A percentile compares a stretch with the other conserved stretches of the same genome.
Evolutionary conservation across 2,797 vertebrate genomes (phyloP).

Genomic region (Columba guinea): DNA sequence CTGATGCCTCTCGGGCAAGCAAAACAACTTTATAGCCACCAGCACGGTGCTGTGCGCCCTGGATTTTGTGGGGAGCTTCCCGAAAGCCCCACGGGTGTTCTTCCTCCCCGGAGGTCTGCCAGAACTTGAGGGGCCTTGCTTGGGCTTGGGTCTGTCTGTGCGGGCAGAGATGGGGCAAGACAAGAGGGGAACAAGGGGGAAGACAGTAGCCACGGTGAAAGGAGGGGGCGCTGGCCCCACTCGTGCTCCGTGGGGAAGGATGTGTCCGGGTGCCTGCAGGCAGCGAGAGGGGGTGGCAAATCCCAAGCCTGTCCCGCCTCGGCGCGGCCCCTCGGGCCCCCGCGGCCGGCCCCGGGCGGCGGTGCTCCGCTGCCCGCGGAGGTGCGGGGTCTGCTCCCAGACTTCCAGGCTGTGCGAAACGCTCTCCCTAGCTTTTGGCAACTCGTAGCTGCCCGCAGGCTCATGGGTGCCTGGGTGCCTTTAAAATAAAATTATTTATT

Average conservation of each 20-base stretch:
- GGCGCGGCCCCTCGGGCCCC: neutral
- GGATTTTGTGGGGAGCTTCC: neutral
- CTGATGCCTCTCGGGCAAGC: conserved; percentile 45
- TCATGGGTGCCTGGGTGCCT: neutral
- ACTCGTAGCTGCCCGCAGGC: neutral
- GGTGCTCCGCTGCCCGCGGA: neutral
- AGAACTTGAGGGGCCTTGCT: neutral
- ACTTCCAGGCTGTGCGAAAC: neutral
- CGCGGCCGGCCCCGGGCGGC: neutral
- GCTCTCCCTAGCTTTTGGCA: neutral
- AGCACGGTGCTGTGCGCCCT: neutral
- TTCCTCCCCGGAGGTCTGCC: neutral
- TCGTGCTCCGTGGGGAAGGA: neutral
- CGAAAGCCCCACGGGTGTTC: neutral
- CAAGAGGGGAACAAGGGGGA: too few relatives aligned
- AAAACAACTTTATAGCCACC: conserved; percentile 38
- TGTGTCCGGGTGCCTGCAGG: neutral
- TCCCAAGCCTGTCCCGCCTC: neutral
- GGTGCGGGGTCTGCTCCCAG: neutral
- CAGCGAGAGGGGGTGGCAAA: neutral
- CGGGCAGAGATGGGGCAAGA: neutral
- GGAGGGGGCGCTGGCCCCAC: neutral
- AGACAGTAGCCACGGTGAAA: neutral
- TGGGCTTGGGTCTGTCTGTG: neutral
- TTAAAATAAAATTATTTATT: neutral